Evolutionary conservation across 92 coral and sea anemone genomes (phyloP), one percentile per base, ranked within the genome.

Genomic region (Umimayanthus kanabou): DNA sequence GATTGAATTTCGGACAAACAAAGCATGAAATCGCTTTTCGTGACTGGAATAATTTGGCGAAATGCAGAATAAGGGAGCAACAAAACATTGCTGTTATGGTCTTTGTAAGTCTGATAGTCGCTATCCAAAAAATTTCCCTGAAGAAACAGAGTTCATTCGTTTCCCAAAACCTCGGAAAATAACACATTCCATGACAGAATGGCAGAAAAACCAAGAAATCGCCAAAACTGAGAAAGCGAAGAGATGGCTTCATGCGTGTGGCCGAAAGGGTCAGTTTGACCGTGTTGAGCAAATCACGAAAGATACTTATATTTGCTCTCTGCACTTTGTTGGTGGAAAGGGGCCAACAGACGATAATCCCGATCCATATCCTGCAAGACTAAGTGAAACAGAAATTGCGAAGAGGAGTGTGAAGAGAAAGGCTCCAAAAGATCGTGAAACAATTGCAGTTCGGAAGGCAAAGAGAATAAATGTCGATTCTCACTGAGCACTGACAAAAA

Each of bases 241-340:
- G 70, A 64, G 25, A 20, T 57, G 66, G 66, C 66, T 57, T 2
- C 1, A 57, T 57, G 66, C 66, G 2, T 57, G 66, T 57, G 5
- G 70, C 70, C 14, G 70, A 64, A 9, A 64, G 70, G 70, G 70
- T 64, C 70, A 64, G 70, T 64, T 64, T 64, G 70, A 64, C 70
- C 70, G 70, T 64, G 8, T 64, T 8, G 70, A 15, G 70, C 70
- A 64, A 64, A 64, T 64, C 2, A 64, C 25, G 13, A 10, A 64
- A 64, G 8, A 64, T 64, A 64, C 70, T 8, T 64, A 64, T 53
- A 58, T 77, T 76, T 86, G 85, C 57, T 76, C 77, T 0, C 50
- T 58, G 37, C 77, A 86, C 25, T 86, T 86, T 43, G 61, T 37
- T 15, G 83, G 84, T 45, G 73, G 49, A 80, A 80, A 80, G 29